These are phyloP conservation scores for Erebia palarica DNA, from an alignment of 2,888 invertebrate genomes.

Conservation along the genomic window DNA sequence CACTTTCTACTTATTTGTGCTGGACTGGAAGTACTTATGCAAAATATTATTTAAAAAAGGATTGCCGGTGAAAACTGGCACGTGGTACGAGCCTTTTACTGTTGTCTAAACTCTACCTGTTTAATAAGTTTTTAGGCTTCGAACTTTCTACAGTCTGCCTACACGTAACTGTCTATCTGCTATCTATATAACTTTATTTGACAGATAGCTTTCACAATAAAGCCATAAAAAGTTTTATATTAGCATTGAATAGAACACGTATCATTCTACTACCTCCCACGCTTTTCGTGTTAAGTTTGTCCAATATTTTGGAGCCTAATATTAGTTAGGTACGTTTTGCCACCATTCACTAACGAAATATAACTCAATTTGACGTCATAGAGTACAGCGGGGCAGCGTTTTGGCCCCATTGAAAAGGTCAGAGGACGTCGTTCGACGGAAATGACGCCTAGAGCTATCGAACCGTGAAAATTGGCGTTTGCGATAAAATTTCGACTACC, in stretches of 20 bases:
- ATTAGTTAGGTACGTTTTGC: conserved; percentile 18
- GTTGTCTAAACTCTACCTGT: neutral
- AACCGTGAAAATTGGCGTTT: conserved; percentile 34
- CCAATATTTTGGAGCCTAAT: conserved; percentile 27
- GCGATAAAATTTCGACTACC: conserved; percentile 2
- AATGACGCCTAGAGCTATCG: conserved; percentile 43
- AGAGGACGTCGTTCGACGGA: conserved; percentile 42
- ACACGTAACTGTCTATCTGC: conserved; percentile 1
- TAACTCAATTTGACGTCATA: conserved; percentile 41
- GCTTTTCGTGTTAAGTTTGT: conserved; percentile 21
- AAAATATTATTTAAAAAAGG: neutral
- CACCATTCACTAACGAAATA: conserved; percentile 16
- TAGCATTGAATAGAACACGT: conserved; percentile 11
- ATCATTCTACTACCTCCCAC: conserved; percentile 12
- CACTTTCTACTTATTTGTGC: neutral
- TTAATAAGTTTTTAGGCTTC: neutral
- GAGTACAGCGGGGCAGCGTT: conserved; percentile 38
- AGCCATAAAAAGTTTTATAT: conserved; percentile 7
- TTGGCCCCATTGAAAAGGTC: conserved; percentile 48
- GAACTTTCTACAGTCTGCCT: conserved; percentile 1
- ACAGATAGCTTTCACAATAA: conserved; percentile 2
- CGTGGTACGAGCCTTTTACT: neutral
- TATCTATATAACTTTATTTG: neutral
- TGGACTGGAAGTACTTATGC: neutral
- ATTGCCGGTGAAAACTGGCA: neutral